These are phyloP conservation scores for Agapornis roseicollis DNA, from an alignment of 2,113 vertebrate genomes.

Conservation along the genomic window DNA sequence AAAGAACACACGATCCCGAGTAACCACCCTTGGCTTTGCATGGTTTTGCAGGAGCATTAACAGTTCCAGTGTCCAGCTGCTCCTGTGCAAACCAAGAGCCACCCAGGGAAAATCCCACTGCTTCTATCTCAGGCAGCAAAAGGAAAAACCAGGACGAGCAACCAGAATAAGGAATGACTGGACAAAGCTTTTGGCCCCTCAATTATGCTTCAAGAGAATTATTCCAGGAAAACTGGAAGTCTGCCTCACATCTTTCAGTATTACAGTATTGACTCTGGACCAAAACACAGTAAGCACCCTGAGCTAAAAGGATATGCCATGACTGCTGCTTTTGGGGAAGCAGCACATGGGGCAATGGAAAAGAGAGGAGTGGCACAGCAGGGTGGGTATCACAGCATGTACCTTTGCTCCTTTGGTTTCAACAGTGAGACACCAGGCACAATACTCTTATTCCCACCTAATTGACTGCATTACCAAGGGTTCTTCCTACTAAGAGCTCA, in stretches of 20 bases:
- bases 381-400: neutral
- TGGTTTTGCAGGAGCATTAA: neutral
- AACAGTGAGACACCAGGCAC: fast-evolving
- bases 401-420: neutral
- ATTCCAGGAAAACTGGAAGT: neutral
- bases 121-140: neutral
- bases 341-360: fast-evolving
- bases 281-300: neutral
- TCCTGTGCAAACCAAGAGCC: neutral
- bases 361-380: neutral
- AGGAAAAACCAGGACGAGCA: neutral
- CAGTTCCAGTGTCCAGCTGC: neutral
- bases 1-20: neutral
- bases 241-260: neutral
- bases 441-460: neutral
- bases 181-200: neutral
- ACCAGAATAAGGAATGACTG: neutral
- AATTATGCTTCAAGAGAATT: neutral
- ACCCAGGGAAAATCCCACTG: neutral
- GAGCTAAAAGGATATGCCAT: neutral
- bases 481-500: neutral
- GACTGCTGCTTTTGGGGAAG: neutral
- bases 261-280: neutral
- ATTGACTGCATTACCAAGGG: neutral
- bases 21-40: neutral